A percentile compares a stretch with the other conserved stretches of the same genome.
Evolutionary conservation across 1,140 invertebrate genomes (phyloP).

Genomic region (Polypedilum pembai): DNA sequence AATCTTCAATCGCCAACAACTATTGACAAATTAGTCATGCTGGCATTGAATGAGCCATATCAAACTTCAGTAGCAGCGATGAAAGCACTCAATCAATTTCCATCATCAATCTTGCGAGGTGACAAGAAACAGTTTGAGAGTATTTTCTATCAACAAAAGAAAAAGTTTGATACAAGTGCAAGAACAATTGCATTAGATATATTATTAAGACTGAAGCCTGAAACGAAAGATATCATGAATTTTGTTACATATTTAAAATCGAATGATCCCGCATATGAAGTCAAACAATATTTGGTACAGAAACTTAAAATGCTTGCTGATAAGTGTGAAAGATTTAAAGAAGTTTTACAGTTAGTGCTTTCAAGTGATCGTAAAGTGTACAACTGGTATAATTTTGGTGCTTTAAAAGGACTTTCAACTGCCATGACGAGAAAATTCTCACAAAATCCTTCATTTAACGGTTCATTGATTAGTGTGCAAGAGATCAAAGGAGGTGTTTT

Average conservation of each 20-base stretch:
- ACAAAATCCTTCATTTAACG: slow-evolving; percentile 54
- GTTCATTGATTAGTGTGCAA: slow-evolving; percentile 63
- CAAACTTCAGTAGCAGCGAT: slow-evolving; percentile 54
- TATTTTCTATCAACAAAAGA: slow-evolving; percentile 58
- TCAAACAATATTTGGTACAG: slow-evolving; percentile 59
- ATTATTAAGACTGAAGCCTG: slow-evolving; percentile 53
- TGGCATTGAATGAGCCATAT: slow-evolving; percentile 46
- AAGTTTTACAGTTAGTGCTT: slow-evolving; percentile 43
- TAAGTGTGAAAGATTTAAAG: slow-evolving; percentile 45
- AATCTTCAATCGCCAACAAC: slow-evolving; percentile 54
- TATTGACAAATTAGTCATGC: slow-evolving; percentile 51
- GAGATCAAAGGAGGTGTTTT: slow-evolving; percentile 65
- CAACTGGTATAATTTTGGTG: slow-evolving; percentile 43
- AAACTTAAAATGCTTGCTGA: slow-evolving; percentile 54
- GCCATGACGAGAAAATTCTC: slow-evolving; percentile 58
- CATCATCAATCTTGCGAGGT: slow-evolving; percentile 41
- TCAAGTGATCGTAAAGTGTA: slow-evolving; percentile 44
- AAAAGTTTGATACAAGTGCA: slow-evolving; percentile 60
- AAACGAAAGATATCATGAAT: slow-evolving; percentile 47
- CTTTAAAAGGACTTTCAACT: slow-evolving; percentile 53
- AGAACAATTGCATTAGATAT: slow-evolving; percentile 65
- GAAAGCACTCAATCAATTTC: slow-evolving; percentile 55
- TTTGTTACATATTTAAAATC: slow-evolving; percentile 50
- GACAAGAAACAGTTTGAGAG: slow-evolving; percentile 45
- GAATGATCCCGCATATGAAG: slow-evolving; percentile 53